Evolutionary conservation across 2,113 vertebrate genomes (phyloP).

Genomic region (Siniperca chuatsi): DNA sequence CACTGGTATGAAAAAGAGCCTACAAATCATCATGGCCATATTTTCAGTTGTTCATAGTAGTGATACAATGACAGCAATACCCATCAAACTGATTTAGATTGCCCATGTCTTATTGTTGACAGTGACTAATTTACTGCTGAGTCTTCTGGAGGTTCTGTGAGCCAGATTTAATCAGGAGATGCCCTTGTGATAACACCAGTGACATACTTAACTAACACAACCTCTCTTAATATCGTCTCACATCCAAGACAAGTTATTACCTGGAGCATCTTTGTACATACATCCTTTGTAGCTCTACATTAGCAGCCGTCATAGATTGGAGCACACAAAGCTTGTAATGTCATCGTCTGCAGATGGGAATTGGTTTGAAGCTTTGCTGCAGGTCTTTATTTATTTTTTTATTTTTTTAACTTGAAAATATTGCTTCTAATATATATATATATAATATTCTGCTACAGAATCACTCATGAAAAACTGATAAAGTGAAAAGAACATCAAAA

Average conservation of each 20-base stretch:
- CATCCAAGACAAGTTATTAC: background rate
- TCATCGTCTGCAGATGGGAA: background rate
- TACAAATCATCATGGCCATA: too few species aligned
- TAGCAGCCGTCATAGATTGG: background rate
- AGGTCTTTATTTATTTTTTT: background rate
- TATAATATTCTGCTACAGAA: background rate
- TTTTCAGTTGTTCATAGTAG: background rate
- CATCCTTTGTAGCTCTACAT: background rate
- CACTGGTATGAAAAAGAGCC: background rate
- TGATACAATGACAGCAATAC: too few species aligned
- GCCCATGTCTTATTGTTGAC: background rate
- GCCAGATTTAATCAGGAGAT: background rate
- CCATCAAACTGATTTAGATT: background rate
- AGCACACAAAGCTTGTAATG: background rate
- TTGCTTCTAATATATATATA: background rate
- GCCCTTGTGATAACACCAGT: background rate
- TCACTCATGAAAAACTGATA: constrained; percentile 2
- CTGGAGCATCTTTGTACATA: background rate
- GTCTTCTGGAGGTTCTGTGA: background rate
- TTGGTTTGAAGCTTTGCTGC: background rate
- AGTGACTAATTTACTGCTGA: background rate
- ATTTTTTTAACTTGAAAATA: background rate
- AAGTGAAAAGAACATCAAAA: background rate
- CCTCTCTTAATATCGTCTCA: background rate
- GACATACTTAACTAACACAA: background rate